phyloP scores from a whole-genome alignment of 2,888 invertebrate species.

The Cistogaster globosa region DNA sequence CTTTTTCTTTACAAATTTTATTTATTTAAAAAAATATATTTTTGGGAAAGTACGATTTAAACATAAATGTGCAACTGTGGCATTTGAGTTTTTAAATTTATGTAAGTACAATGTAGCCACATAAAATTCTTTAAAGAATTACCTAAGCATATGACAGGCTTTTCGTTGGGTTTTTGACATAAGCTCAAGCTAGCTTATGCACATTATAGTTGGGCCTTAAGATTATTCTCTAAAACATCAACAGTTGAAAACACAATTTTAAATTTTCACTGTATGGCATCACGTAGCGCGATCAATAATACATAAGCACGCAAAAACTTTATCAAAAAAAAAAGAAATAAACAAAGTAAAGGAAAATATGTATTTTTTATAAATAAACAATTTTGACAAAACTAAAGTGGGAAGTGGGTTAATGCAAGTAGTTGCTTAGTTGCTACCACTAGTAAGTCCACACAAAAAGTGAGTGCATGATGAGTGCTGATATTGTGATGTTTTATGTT shows the following conservation, averaged over 20 bases:
- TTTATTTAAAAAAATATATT: too few relatives aligned
- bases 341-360: conserved; percentile 10
- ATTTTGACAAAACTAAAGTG: conserved; percentile 64
- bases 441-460: conserved; percentile 50
- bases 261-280: conserved; percentile 69
- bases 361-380: conserved; percentile 3
- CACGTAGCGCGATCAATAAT: conserved; percentile 80
- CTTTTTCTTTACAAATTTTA: too few relatives aligned
- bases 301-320: conserved; percentile 78
- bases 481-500: conserved; percentile 54
- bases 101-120: too few relatives aligned
- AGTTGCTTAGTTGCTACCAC: conserved; percentile 61
- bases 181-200: too few relatives aligned
- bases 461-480: conserved; percentile 61
- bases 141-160: too few relatives aligned
- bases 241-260: not conserved
- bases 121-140: too few relatives aligned
- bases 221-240: conserved; percentile 41
- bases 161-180: too few relatives aligned
- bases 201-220: too few relatives aligned
- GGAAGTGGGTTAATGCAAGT: conserved; percentile 80
- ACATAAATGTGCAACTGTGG: too few relatives aligned
- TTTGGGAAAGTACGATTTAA: too few relatives aligned
- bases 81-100: too few relatives aligned
- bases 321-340: conserved; percentile 41